phyloP scores from a whole-genome alignment of 2,797 vertebrate genomes.

The Phrynocephalus vlangalii region DNA sequence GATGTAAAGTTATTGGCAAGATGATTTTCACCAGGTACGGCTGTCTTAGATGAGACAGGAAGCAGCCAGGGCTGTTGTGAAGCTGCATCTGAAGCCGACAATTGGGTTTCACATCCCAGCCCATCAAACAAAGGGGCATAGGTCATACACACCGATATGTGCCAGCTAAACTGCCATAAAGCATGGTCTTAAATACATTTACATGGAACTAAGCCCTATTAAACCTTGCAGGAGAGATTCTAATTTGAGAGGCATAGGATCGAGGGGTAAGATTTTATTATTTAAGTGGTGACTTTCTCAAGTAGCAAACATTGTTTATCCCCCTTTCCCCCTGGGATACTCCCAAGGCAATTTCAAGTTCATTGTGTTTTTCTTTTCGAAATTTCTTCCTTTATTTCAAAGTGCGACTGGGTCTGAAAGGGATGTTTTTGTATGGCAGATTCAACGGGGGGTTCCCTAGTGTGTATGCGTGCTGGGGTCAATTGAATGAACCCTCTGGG shows the following conservation, averaged over 20 bases:
- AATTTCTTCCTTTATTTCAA: background rate
- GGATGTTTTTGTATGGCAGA: background rate
- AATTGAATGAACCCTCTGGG: background rate
- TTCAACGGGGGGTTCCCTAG: background rate
- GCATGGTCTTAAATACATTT: background rate
- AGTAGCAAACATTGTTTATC: background rate
- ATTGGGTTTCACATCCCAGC: too few relatives aligned
- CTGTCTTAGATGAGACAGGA: too few relatives aligned
- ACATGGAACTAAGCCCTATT: background rate
- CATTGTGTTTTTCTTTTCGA: background rate
- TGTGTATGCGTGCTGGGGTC: background rate
- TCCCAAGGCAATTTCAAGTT: background rate
- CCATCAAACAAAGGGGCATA: too few relatives aligned
- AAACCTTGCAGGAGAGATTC: background rate
- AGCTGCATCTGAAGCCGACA: too few relatives aligned
- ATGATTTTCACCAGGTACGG: too few relatives aligned
- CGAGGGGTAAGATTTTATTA: background rate
- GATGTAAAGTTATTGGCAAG: too few relatives aligned
- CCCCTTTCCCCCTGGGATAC: fast-evolving
- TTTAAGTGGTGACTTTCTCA: too few relatives aligned
- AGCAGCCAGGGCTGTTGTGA: too few relatives aligned
- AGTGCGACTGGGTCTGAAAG: background rate
- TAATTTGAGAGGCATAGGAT: background rate
- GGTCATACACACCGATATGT: too few relatives aligned
- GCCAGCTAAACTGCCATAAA: too few relatives aligned